Base-by-base conservation (phyloP, 2,113 vertebrate genomes). In the Lasiurus cinereus region DNA sequence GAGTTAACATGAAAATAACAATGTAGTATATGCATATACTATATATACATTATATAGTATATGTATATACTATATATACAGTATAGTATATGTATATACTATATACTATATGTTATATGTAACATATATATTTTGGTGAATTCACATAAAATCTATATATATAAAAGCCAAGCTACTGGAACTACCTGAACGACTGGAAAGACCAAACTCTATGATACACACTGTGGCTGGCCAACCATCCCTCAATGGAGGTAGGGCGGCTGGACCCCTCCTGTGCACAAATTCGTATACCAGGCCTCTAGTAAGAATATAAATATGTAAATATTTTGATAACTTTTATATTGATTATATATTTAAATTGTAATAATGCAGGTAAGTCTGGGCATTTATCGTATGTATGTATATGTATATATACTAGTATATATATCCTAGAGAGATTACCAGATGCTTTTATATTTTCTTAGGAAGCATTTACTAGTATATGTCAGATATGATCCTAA, bases 381-480 rank as follows among this genome's bases (percentile, higher is more conserved):
- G 8, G 13, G 22, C n/a, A 16, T 59, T 13, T 36, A 16, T 50
- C 22, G 13, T 24, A 27, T 64, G 27, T 46, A 6, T 64, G 3
- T 59, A 4, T 56, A 1, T 76, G 12, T 59, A 8, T 66, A 1
- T 4, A 12, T 15, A 56, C 54, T 56, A 56, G 36, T 87, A 54
- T 14, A 29, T 43, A 56, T 43, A 13, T 33, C 52, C 69, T 50
- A 54, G 5, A 64, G 15, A 93, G 33, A 88, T 92, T 54, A 70
- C 15, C 52, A 85, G 12, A 91, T 73, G 46, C 22, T 72, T 96
- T 92, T 90, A 86, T 56, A 84, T 46, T 39, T 82, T 92, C 52
- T 94, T 31, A 79, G 52, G 16, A 94, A 90, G 39, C 22, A 83
- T 76, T 72, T 76, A 56, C 54, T 56, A 8, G 54, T 56, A 39